A percentile compares a stretch with the other conserved stretches of the same genome.
Conservation (phyloP, 35 echinoderm and acorn worm genomes). For the Stichopus chloronotus region DNA sequence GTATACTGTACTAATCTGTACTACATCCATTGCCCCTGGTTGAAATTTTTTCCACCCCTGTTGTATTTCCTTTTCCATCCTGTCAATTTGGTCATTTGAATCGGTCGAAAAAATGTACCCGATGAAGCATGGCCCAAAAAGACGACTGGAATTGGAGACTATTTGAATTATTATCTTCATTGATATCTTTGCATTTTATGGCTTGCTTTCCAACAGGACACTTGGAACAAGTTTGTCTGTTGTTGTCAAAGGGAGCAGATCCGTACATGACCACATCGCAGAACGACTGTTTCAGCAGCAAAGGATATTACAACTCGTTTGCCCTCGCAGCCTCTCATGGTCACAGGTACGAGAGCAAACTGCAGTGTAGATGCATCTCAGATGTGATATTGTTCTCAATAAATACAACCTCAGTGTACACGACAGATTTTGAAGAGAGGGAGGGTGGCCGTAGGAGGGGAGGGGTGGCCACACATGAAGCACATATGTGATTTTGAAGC, state of each 20-base stretch:
- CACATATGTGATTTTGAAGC: not conserved
- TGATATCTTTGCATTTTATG: not conserved
- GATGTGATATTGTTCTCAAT: not conserved
- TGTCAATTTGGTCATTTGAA: too few relatives aligned
- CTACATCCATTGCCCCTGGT: too few relatives aligned
- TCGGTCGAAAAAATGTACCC: too few relatives aligned
- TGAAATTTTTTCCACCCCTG: too few relatives aligned
- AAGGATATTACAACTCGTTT: constrained; percentile 95
- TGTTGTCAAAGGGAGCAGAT: constrained; percentile 86
- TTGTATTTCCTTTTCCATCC: too few relatives aligned
- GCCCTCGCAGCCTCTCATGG: constrained; percentile 95
- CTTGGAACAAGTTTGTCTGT: constrained; percentile 83
- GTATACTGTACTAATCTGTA: too few relatives aligned
- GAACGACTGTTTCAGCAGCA: constrained; percentile 82
- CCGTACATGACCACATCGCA: constrained; percentile 90
- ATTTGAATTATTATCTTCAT: too few relatives aligned
- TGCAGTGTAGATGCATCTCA: not conserved
- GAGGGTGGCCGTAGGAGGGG: not conserved
- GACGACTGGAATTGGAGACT: too few relatives aligned
- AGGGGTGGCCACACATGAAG: not conserved
- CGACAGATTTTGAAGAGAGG: not conserved
- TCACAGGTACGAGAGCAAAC: constrained; percentile 70
- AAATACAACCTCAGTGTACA: too few relatives aligned
- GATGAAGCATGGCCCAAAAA: too few relatives aligned
- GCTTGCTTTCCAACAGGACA: constrained; percentile 61